Percentiles rank a stretch among this genome's conserved stretches.
Conservation (phyloP, 1,140 invertebrate species). For the Lerema accius region DNA sequence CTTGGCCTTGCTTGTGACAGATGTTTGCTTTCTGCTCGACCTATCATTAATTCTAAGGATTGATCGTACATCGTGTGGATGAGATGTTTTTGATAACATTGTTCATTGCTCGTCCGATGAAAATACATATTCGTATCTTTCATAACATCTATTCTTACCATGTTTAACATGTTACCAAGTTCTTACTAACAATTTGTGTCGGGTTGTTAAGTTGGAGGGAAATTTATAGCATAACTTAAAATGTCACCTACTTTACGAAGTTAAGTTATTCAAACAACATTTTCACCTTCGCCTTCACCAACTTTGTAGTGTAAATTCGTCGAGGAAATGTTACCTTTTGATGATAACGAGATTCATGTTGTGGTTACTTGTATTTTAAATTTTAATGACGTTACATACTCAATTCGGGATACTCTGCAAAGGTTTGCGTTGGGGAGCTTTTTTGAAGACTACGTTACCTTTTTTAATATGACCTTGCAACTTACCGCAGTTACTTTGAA, state of each 20-base stretch:
- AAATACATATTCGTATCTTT: no score
- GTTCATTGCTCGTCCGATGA: no score
- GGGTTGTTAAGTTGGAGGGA: slow-evolving; percentile 1
- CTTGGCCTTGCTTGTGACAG: slow-evolving; percentile 7
- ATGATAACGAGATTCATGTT: slow-evolving; percentile 18
- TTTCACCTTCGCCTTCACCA: slow-evolving; percentile 20
- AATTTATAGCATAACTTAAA: slow-evolving; percentile 28
- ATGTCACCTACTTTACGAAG: slow-evolving; percentile 20
- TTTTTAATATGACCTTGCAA: slow-evolving; percentile 29
- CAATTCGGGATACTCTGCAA: slow-evolving; percentile 24
- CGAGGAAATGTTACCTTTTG: slow-evolving; percentile 23
- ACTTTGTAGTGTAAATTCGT: slow-evolving; percentile 26
- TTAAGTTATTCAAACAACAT: slow-evolving; percentile 30
- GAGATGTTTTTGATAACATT: background rate
- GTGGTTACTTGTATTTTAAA: slow-evolving; percentile 35
- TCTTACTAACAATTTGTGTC: slow-evolving; percentile 9
- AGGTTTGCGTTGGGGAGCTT: background rate
- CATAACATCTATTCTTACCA: background rate
- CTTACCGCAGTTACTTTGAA: background rate
- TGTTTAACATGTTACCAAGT: slow-evolving; percentile 1
- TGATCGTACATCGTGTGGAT: no score
- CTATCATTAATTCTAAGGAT: background rate
- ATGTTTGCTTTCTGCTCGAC: background rate
- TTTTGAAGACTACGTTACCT: background rate
- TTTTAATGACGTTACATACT: slow-evolving; percentile 41